Evolutionary conservation across 2,888 invertebrate genomes (phyloP).

Genomic region (Pterostichus niger): DNA sequence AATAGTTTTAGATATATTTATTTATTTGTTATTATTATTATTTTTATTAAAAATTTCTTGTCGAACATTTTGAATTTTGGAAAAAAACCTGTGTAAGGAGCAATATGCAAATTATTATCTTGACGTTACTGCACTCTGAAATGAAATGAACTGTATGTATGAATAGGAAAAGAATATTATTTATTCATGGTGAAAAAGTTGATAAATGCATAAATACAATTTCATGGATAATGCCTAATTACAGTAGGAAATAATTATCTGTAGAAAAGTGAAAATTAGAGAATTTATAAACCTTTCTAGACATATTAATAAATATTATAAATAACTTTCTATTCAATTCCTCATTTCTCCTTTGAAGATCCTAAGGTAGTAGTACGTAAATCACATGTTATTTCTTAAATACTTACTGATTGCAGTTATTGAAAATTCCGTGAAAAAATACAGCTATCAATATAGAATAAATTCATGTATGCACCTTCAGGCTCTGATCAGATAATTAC

Average conservation of each 20-base stretch:
- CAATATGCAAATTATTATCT: no score
- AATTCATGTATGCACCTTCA: neutral
- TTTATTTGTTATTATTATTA: no score
- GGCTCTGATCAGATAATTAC: neutral
- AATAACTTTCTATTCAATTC: conserved; percentile 15
- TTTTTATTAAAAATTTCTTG: no score
- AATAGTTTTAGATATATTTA: no score
- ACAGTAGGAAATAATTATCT: conserved; percentile 8
- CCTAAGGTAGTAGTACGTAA: neutral
- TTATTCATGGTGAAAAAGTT: no score
- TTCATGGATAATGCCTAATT: no score
- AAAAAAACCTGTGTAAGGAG: no score
- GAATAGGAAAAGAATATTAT: no score
- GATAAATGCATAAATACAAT: no score
- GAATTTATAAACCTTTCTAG: neutral
- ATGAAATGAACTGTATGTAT: no score
- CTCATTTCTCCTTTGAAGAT: neutral
- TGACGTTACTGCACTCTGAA: no score
- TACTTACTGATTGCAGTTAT: neutral
- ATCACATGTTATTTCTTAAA: neutral
- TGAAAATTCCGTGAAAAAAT: neutral
- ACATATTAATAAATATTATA: conserved; percentile 1
- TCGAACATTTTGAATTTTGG: no score
- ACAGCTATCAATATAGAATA: neutral
- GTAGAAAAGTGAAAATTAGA: neutral